Evolutionary conservation across 2,888 invertebrate species (phyloP).

Genomic region (Brachyopa scutellaris): DNA sequence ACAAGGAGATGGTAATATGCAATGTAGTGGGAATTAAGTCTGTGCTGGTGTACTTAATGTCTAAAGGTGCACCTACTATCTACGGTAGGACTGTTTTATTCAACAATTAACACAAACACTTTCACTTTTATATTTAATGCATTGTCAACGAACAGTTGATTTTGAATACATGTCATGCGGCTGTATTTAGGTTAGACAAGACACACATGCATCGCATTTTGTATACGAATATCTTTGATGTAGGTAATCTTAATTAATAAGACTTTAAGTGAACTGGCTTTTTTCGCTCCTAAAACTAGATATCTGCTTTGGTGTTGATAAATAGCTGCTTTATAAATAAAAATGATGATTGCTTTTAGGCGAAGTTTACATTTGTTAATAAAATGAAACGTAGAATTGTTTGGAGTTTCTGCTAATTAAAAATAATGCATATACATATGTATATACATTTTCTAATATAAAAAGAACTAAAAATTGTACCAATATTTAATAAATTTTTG

Average conservation of each 20-base stretch:
- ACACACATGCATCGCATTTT: too few relatives aligned
- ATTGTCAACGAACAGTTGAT: too few relatives aligned
- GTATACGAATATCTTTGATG: not conserved
- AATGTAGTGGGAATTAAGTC: conserved; percentile 38
- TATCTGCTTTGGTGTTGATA: not conserved
- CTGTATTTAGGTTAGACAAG: not conserved
- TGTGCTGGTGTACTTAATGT: not conserved
- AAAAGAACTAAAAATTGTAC: too few relatives aligned
- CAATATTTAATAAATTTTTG: too few relatives aligned
- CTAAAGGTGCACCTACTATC: not conserved
- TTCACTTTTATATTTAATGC: conserved; percentile 18
- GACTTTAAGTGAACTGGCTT: not conserved
- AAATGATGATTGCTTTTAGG: not conserved
- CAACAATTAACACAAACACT: not conserved
- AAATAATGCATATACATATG: too few relatives aligned
- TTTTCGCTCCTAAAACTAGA: not conserved
- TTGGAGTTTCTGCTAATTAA: too few relatives aligned
- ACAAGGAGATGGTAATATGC: conserved; percentile 44
- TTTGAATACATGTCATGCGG: too few relatives aligned
- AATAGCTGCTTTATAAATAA: not conserved
- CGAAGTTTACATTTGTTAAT: not conserved
- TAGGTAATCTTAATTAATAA: too few relatives aligned
- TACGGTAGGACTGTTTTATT: not conserved
- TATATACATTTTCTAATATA: too few relatives aligned
- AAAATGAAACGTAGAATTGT: too few relatives aligned